Evolutionary conservation across 2,113 vertebrate species (phyloP), one percentile per base, ranked within the genome.

Genomic region (Athene cunicularia): DNA sequence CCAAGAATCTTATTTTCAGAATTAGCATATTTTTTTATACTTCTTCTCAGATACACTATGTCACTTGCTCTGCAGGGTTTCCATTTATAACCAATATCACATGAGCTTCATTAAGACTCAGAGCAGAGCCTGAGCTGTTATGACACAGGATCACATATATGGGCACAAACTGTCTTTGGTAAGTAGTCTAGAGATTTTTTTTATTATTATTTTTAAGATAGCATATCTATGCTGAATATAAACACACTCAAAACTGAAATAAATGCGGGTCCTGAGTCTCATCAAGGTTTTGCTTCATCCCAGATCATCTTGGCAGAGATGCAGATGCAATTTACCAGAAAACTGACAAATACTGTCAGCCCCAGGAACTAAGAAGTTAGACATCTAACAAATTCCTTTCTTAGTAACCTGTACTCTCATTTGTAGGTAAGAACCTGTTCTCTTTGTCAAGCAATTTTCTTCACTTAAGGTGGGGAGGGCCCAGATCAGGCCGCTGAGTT

Each of bases 21-120:
- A 95, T 95, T 94, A 96, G 72, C 84, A 90, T 92, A 56, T 62
- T 85, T 94, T 97, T 97, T 97, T 95, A 91, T 96, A 96, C 96
- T 96, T 79, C 60, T 96, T 96, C 93, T 95, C 95, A 93, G 95
- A 96, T 92, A 94, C 87, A 86, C 66, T 90, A 13, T 93, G 93
- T 90, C 89, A 96, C 88, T 96, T 93, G 89, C 79, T 95, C 86
- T 76, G 62, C 55, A 45, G 67, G 67, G 92, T 85, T 97, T 91
- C 93, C 88, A 89, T 75, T 96, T 95, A 92, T 94, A 96, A 93
- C 93, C 84, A 72, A 5, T 86, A 77, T 91, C 95, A 93, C 90
- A 94, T 95, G 95, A 97, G 91, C 55, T 60, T 94, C 92, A 50
- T 90, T 96, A 95, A 93, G 92, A 62, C 66, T 86, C 28, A 64